Evolutionary conservation across 2,888 invertebrate species (phyloP), one percentile per base, ranked within the genome.

Genomic region (Catocala fraxini): DNA sequence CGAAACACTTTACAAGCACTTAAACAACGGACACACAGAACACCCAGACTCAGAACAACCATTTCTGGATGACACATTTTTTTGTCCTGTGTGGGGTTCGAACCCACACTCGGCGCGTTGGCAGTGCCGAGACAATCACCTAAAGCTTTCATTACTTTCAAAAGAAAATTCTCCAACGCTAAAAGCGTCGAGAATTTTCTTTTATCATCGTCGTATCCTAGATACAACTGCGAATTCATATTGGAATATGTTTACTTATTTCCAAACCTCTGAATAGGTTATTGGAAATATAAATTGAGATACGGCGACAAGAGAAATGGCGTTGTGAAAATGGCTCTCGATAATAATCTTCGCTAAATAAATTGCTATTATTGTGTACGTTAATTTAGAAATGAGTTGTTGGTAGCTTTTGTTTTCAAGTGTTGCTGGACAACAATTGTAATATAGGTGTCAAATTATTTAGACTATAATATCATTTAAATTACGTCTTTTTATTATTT

Each of bases 231-330:
- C 25, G 25, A 39, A 41, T 33, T 42, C 46, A 13, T n/a, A 7
- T 47, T 4, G 13, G n/a, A 52, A 58, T 42, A 41, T 48, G 9
- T 51, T 39, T 58, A 52, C 5, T 35, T 65, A 63, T 68, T 64
- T 64, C 64, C 69, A 59, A 62, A 59, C 46, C 57, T 63, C 57
- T 67, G 70, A 75, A 75, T 70, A 67, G 73, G 74, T 79, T 78
- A 82, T 82, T 82, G 79, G 77, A 71, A 75, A 77, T 77, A 75
- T 73, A 70, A 69, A 70, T 67, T 73, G 77, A 80, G 76, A 77
- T 71, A 80, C 72, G 68, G 70, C 51, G 73, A 75, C 75, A 74
- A 64, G 68, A 39, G 71, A 74, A 74, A 78, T 79, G 66, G 67
- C 70, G 73, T 73, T 72, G 68, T 66, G 60, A 66, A 75, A 78